Base-by-base conservation (phyloP, 2,797 vertebrate species). In the Oryzias dopingdopingensis region DNA sequence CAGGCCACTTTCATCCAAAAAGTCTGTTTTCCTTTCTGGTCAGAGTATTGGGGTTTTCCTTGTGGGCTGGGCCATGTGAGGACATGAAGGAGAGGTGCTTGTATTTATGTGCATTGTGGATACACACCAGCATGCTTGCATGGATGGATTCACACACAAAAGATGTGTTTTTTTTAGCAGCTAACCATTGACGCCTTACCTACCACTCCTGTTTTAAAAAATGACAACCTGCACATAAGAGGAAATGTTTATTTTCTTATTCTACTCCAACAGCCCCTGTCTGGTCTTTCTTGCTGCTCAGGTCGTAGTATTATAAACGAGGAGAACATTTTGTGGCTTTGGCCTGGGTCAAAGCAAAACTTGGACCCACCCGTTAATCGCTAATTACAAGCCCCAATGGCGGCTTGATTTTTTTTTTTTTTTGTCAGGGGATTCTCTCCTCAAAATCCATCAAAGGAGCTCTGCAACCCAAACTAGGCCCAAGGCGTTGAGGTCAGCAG, bases 271-370 rank as follows among this genome's bases (percentile, higher is more conserved):
- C 68, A 74, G 80, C 63, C 75, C 70, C 8, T n/a, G 72, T 84
- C 18, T 45, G 70, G 74, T 78, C 74, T 81, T 74, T 82, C 69
- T 86, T 86, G 79, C 85, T 82, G 85, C 90, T 80, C 79, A 75
- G 88, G 74, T 80, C 73, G 70, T 64, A 82, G 85, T 91, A 88
- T 90, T 90, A 88, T 85, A 91, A 91, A 90, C 85, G 84, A 83
- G 80, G 69, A 91, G 89, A 92, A 93, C 90, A 90, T 93, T 91
- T 91, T 88, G 92, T 90, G 91, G 92, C 75, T 93, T 93, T 93
- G 90, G 92, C 90, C 62, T 48, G 41, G 69, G 69, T 82, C 78
- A 75, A 84, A 90, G 88, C 78, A 88, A 91, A 92, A 90, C 86
- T 89, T 91, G 89, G 90, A 93, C 86, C 86, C 84, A 81, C 87